Base-by-base conservation (phyloP, 1,140 invertebrate genomes). In the Tetranychus cinnabarinus region DNA sequence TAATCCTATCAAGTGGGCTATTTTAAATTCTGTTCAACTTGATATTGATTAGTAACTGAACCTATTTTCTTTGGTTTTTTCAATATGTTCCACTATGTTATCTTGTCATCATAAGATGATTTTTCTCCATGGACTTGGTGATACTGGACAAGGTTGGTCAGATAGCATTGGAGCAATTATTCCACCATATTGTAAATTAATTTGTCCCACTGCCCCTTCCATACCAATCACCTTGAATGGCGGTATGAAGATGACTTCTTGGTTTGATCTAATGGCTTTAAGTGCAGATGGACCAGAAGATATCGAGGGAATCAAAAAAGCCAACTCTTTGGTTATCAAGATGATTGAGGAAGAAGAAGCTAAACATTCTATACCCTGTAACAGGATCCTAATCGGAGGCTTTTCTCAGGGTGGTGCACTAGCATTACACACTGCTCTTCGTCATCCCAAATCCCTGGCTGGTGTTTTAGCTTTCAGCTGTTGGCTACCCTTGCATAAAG, bases 201-300 rank as follows among this genome's bases (percentile, higher is more conserved):
- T 96, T 62, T 96, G 89, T 74, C 91, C 91, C 10, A 93, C 89
- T 66, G 90, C 91, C 74, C 83, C 78, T 78, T 81, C 75, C 33
- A 13, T 31, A 54, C 85, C 88, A 31, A 91, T 97, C 0, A 88
- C 90, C 7, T 73, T 97, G 39, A 96, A 97, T 77, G 82, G 79
- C 65, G 90, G 90, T 1, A 88, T 90, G 68, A 78, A 79, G 66
- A 95, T 96, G 90, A 88, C 89, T 15, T 91, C 89, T 13, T 95
- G 91, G 77, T 97, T 96, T 77, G 91, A 97, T 76, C 77, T 97
- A 59, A 79, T 80, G 70, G 81, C 84, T 10, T 74, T 97, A 65
- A 84, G 89, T 70, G 80, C 83, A 23, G 81, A 79, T 61, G 84
- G 83, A 31, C 81, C 82, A 15, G 88, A 96, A 76, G 92, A 97